These are phyloP conservation scores for Meghimatium bilineatum DNA, from an alignment of 2,888 invertebrate genomes.

Conservation along the genomic window DNA sequence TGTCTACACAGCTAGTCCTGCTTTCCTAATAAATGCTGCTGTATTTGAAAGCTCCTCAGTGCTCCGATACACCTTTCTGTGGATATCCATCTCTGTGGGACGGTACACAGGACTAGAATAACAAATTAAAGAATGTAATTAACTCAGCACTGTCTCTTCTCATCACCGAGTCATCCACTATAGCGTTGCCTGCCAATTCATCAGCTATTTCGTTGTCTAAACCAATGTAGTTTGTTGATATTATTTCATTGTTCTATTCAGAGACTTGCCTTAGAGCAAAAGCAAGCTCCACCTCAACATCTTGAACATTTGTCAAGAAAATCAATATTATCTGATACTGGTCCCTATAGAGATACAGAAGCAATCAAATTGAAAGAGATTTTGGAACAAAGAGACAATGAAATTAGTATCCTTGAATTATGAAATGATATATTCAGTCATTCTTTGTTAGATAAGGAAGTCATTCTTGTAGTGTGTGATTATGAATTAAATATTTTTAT, in stretches of 20 bases:
- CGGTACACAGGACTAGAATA: no score
- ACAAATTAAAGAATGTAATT: no score
- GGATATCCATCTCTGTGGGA: no score
- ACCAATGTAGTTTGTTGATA: neutral
- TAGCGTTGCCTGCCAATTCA: no score
- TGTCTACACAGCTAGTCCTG: no score
- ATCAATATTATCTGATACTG: constrained; percentile 56
- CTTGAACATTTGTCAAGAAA: constrained; percentile 35
- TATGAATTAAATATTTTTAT: neutral
- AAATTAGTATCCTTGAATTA: constrained; percentile 75
- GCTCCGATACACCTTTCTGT: no score
- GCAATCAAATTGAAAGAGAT: constrained; percentile 72
- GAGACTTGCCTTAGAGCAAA: constrained; percentile 62
- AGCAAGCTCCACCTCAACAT: constrained; percentile 44
- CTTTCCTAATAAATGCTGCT: no score
- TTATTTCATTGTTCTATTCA: constrained; percentile 36
- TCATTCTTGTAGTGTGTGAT: constrained; percentile 66
- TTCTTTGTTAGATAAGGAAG: constrained; percentile 73
- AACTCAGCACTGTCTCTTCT: no score
- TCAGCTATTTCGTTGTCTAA: no score
- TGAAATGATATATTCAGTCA: neutral
- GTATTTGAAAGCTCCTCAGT: no score
- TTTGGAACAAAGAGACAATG: constrained; percentile 76
- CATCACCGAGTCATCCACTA: no score
- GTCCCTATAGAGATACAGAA: constrained; percentile 71